A percentile compares a stretch with the other conserved stretches of the same genome.
Conservation (phyloP, 2,113 vertebrate genomes). For the Xerus inauris region DNA sequence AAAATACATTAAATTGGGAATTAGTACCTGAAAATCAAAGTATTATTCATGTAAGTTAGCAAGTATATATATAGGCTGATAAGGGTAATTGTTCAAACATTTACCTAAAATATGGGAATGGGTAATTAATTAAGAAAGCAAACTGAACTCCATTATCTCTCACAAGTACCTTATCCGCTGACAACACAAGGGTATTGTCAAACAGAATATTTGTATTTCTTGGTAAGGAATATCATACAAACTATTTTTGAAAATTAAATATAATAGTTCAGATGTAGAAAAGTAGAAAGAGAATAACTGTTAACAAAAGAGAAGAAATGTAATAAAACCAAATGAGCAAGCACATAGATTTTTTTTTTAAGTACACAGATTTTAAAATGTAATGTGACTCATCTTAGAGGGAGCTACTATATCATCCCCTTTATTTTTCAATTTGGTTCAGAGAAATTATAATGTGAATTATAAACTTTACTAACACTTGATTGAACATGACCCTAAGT, state of each 20-base stretch:
- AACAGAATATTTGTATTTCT: not conserved
- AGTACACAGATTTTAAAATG: too few relatives aligned
- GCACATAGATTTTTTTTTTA: too few relatives aligned
- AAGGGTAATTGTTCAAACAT: not conserved
- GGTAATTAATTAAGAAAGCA: not conserved
- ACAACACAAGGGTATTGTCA: not conserved
- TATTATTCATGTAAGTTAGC: not conserved
- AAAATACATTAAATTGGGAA: not conserved
- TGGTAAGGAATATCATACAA: not conserved
- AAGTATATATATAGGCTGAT: rapidly evolving
- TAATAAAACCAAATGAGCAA: not conserved
- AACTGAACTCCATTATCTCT: not conserved
- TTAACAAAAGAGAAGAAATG: not conserved
- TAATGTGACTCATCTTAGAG: not conserved
- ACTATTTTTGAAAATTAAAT: not conserved
- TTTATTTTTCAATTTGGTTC: not conserved
- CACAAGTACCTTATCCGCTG: not conserved
- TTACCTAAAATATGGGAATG: not conserved
- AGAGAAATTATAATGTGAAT: not conserved
- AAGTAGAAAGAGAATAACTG: not conserved
- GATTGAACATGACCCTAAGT: not conserved
- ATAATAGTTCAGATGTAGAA: not conserved
- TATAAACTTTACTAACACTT: conserved; percentile 23
- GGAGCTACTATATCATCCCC: not conserved
- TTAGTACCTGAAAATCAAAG: not conserved